Evolutionary conservation across 2,797 vertebrate genomes (phyloP).

Genomic region (Chromobotia macracanthus): DNA sequence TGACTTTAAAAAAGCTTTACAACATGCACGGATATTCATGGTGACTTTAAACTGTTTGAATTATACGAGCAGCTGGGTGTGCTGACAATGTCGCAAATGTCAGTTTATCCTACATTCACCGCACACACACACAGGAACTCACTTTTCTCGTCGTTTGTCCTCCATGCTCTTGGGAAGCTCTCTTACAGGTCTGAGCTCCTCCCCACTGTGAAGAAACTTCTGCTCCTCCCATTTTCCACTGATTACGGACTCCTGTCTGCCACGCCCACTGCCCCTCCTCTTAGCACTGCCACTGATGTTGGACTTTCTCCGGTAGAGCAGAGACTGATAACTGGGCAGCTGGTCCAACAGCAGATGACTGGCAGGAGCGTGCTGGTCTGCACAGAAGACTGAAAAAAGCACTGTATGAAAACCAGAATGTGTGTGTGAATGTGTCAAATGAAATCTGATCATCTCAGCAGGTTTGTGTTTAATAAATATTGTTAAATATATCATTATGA

Average conservation of each 20-base stretch:
- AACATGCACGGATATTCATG: no score
- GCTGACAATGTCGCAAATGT: background rate
- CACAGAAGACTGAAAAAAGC: conserved; percentile 68
- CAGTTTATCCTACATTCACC: no score
- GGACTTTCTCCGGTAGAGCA: conserved; percentile 79
- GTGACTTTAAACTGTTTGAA: no score
- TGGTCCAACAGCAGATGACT: conserved; percentile 86
- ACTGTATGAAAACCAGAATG: background rate
- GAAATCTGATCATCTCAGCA: no score
- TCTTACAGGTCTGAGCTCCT: conserved; percentile 61
- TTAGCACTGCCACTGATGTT: conserved; percentile 60
- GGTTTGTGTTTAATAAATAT: no score
- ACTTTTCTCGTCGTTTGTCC: conserved; percentile 85
- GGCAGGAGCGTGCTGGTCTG: conserved; percentile 61
- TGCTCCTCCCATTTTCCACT: conserved; percentile 65
- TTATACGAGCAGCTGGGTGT: no score
- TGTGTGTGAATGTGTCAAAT: no score
- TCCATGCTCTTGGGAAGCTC: conserved; percentile 77
- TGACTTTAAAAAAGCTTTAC: no score
- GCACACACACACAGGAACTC: background rate
- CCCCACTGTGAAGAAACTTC: conserved; percentile 33
- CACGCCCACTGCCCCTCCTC: conserved; percentile 64
- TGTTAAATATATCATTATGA: no score
- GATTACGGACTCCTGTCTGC: conserved; percentile 60
- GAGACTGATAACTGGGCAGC: conserved; percentile 89